Conservation (phyloP, 2,888 invertebrate genomes). For the Morinoia aosen region DNA sequence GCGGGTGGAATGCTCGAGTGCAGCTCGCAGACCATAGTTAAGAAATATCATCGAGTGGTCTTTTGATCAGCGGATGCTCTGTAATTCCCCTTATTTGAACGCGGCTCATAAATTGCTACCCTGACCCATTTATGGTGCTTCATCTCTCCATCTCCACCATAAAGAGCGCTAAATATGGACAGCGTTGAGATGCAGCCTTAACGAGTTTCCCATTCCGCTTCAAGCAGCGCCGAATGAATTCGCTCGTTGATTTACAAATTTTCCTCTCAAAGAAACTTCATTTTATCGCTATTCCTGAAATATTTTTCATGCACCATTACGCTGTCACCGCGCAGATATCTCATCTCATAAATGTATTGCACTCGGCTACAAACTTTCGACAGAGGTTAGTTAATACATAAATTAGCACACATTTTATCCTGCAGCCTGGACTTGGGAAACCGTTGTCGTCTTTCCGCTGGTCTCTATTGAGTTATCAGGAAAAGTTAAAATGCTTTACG, state of each 20-base stretch:
- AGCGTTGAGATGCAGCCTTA: constrained; percentile 4
- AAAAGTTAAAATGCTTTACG: background rate
- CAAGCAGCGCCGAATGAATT: background rate
- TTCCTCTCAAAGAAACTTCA: background rate
- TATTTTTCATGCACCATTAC: background rate
- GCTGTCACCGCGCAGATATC: background rate
- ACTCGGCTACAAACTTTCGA: background rate
- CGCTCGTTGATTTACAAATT: background rate
- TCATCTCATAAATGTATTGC: background rate
- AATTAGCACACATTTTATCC: background rate
- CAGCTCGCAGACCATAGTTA: background rate
- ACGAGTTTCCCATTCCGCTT: constrained; percentile 16
- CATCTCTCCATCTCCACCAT: constrained; percentile 43
- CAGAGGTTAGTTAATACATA: background rate
- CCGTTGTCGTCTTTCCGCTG: background rate
- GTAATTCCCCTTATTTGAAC: constrained; percentile 39
- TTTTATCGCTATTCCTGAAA: background rate
- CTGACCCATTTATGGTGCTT: constrained; percentile 38
- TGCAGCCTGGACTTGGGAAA: background rate
- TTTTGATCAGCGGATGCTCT: background rate
- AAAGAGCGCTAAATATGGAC: constrained; percentile 44
- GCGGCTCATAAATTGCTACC: constrained; percentile 3
- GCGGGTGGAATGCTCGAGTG: background rate
- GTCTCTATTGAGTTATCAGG: background rate
- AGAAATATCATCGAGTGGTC: background rate